Conservation (phyloP, 2,113 vertebrate species). For the Capreolus pygargus region DNA sequence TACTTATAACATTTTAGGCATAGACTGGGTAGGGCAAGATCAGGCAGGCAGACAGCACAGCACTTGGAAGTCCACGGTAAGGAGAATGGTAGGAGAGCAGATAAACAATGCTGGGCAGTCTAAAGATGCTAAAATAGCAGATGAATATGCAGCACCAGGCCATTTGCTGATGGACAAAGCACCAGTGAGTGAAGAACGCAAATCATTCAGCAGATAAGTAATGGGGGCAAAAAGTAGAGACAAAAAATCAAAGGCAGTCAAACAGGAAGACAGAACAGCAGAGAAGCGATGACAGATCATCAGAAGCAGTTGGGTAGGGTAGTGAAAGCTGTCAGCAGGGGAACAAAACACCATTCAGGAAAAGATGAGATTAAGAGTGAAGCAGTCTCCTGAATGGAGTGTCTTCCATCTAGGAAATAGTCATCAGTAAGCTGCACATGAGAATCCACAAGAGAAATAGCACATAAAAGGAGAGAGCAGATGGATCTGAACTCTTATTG, state of each 20-base stretch:
- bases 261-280: constrained; percentile 76
- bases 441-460: constrained; percentile 82
- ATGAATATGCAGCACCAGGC: constrained; percentile 65
- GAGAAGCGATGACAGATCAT: constrained; percentile 58
- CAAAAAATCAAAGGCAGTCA: constrained; percentile 71
- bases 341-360: constrained; percentile 72
- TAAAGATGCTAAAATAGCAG: constrained; percentile 76
- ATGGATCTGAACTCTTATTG: constrained; percentile 82
- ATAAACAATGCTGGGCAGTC: constrained; percentile 56
- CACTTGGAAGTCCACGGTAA: constrained; percentile 60
- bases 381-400: constrained; percentile 75
- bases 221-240: constrained; percentile 58
- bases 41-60: constrained; percentile 66
- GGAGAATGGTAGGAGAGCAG: constrained; percentile 60
- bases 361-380: constrained; percentile 65
- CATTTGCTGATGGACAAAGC: constrained; percentile 78
- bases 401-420: constrained; percentile 76
- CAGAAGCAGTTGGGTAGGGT: constrained; percentile 50
- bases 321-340: constrained; percentile 58
- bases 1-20: constrained; percentile 58
- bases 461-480: constrained; percentile 84
- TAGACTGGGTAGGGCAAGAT: constrained; percentile 66
- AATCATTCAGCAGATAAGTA: constrained; percentile 61
- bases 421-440: constrained; percentile 76
- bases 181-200: constrained; percentile 62